These are phyloP conservation scores for Podocnemis expansa DNA, from an alignment of 2,113 vertebrate genomes.

Conservation along the genomic window DNA sequence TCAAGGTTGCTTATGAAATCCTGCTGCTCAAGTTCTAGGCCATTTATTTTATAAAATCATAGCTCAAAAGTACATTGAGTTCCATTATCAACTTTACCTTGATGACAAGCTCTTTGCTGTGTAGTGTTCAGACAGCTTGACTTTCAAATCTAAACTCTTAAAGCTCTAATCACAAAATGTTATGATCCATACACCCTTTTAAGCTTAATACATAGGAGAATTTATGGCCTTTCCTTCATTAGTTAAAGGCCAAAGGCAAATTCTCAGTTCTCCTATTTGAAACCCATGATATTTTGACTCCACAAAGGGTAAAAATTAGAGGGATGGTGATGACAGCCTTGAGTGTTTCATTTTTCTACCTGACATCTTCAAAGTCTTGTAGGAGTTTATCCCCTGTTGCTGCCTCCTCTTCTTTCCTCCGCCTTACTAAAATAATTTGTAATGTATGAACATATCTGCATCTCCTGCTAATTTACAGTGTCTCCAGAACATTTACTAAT, in stretches of 20 bases:
- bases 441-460: background rate
- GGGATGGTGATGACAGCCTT: background rate
- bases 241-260: constrained; percentile 9
- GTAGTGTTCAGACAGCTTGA: background rate
- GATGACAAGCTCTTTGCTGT: background rate
- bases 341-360: constrained; percentile 14
- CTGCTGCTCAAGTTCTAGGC: background rate
- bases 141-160: constrained; percentile 37
- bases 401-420: background rate
- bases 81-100: background rate
- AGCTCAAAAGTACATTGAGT: background rate
- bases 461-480: constrained; percentile 21
- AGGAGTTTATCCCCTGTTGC: background rate
- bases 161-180: constrained; percentile 5
- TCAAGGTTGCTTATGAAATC: background rate
- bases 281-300: background rate
- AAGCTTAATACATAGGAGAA: constrained; percentile 12
- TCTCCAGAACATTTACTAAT: background rate
- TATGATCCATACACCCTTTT: constrained; percentile 5
- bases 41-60: constrained; percentile 43
- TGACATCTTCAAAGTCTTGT: constrained; percentile 18
- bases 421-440: constrained; percentile 24
- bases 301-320: constrained; percentile 24
- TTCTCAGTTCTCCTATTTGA: background rate
- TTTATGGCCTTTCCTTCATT: constrained; percentile 21